Percentiles rank a stretch among this genome's conserved stretches.
Conservation (phyloP, 2,888 invertebrate species). For the Zaprionus bogoriensis region DNA sequence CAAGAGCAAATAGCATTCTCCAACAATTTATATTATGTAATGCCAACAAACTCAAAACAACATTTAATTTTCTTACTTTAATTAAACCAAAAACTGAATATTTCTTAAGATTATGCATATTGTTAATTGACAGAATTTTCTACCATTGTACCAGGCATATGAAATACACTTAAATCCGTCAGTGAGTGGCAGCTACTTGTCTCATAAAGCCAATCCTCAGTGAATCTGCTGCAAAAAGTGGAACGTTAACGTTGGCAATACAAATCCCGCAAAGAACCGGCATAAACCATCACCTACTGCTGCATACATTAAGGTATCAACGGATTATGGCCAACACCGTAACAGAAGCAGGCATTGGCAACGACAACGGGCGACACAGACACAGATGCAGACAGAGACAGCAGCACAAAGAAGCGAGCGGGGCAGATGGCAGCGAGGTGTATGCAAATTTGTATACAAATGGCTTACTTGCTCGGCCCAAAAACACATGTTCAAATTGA, state of each 20-base stretch:
- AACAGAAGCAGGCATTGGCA: constrained; percentile 2
- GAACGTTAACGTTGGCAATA: neutral
- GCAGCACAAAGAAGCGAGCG: neutral
- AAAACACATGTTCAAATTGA: constrained; percentile 63
- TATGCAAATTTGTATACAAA: constrained; percentile 15
- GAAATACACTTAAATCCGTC: too few relatives aligned
- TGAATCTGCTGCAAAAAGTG: neutral
- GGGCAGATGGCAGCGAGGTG: neutral
- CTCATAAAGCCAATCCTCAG: constrained; percentile 43
- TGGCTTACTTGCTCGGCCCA: constrained; percentile 25
- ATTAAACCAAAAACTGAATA: too few relatives aligned
- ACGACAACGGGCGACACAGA: constrained; percentile 3
- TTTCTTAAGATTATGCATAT: too few relatives aligned
- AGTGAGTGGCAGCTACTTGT: constrained; percentile 4
- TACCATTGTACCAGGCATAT: too few relatives aligned
- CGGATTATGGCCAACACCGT: constrained; percentile 54
- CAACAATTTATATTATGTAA: too few relatives aligned
- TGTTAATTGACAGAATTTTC: too few relatives aligned
- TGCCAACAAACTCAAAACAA: too few relatives aligned
- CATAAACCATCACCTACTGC: constrained; percentile 44
- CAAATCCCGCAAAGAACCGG: constrained; percentile 64
- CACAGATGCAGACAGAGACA: neutral
- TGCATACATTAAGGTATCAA: constrained; percentile 71
- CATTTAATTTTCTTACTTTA: too few relatives aligned
- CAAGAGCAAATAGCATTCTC: too few relatives aligned